A percentile compares a stretch with the other conserved stretches of the same genome.
Evolutionary conservation across 23 tunicate genomes (phyloP).

Genomic region (Halocynthia roretzi): DNA sequence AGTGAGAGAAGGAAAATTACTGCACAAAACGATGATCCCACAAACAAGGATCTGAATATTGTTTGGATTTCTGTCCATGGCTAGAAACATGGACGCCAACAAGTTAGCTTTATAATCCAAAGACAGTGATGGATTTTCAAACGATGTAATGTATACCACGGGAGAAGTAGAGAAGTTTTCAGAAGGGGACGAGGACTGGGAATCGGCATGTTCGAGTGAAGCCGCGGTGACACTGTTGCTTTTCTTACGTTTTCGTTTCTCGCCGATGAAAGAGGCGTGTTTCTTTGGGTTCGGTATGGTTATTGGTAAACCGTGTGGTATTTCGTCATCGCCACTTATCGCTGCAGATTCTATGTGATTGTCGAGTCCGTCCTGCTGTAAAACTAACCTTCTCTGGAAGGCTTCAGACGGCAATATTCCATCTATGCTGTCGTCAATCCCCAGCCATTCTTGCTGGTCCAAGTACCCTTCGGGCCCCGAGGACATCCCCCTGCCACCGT

Average conservation of each 20-base stretch:
- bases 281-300: background rate
- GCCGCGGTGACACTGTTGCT: constrained; percentile 3
- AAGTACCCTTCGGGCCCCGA: background rate
- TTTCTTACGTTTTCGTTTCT: constrained; percentile 8
- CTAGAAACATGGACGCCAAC: background rate
- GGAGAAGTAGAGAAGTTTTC: constrained; percentile 7
- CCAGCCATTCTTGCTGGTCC: constrained; percentile 23
- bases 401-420: constrained; percentile 53
- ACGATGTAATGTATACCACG: background rate
- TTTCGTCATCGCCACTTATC: constrained; percentile 17
- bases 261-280: background rate
- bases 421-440: constrained; percentile 23
- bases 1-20: constrained; percentile 23
- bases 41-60: constrained; percentile 52
- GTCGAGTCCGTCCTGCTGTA: constrained; percentile 2
- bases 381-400: constrained; percentile 23
- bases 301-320: background rate
- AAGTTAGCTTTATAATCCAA: constrained; percentile 2
- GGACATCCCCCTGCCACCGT: background rate
- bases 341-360: background rate
- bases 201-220: background rate
- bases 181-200: constrained; percentile 15
- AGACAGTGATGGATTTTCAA: constrained; percentile 4
- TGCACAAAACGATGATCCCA: constrained; percentile 32
- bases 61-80: constrained; percentile 27